Evolutionary conservation across 2,113 vertebrate genomes (phyloP).

Genomic region (Sebastes schlegelii): DNA sequence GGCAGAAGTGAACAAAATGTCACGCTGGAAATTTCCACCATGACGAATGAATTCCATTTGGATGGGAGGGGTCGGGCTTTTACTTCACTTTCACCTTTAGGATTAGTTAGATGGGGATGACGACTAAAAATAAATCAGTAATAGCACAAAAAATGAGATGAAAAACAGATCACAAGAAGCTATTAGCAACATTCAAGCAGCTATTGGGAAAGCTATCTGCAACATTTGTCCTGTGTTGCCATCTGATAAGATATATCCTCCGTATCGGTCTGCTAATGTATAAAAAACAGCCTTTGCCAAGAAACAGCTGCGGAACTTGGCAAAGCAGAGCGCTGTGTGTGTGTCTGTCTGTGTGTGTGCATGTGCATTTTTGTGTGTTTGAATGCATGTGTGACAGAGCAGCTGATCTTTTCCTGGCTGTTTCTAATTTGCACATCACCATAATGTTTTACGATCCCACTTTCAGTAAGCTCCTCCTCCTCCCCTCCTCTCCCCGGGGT

Average conservation of each 20-base stretch:
- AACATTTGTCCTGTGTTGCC: conserved; percentile 10
- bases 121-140: neutral
- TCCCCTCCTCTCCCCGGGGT: conserved; percentile 34
- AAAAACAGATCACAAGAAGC: neutral
- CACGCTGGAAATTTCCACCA: conserved; percentile 5
- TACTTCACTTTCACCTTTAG: neutral
- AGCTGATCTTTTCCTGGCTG: conserved; percentile 71
- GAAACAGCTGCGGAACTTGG: conserved; percentile 56
- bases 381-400: conserved; percentile 40
- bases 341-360: neutral
- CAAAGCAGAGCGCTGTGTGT: neutral
- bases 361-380: conserved; percentile 8
- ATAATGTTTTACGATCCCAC: conserved; percentile 71
- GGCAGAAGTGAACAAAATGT: neutral
- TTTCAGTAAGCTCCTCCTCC: conserved; percentile 59
- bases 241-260: conserved; percentile 34
- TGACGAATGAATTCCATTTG: conserved; percentile 9
- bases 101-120: neutral
- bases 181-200: neutral
- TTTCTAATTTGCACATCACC: conserved; percentile 74
- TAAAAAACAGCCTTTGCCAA: conserved; percentile 35
- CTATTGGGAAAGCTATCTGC: neutral
- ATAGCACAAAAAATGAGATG: neutral
- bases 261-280: conserved; percentile 41
- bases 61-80: neutral